Conservation (phyloP, 1,140 invertebrate species). For the Pseudomyrmex sp. region DNA sequence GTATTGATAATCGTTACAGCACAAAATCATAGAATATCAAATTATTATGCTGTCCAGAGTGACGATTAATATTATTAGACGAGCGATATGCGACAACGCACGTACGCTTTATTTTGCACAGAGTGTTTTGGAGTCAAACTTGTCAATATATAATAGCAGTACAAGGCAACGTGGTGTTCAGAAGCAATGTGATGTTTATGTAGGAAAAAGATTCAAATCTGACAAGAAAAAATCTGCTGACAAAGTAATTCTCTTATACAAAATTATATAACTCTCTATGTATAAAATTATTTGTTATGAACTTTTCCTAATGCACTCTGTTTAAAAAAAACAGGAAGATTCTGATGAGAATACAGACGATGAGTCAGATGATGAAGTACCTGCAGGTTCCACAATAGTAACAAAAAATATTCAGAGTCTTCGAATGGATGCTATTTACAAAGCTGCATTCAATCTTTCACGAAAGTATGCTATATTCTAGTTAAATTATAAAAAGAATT, state of each 20-base stretch:
- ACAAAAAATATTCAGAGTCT: constrained; percentile 87
- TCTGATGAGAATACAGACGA: constrained; percentile 3
- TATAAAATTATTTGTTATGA: neutral
- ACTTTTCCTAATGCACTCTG: neutral
- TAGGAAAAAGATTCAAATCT: constrained; percentile 36
- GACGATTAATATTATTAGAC: constrained; percentile 31
- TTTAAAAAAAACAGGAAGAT: constrained; percentile 11
- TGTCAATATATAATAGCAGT: neutral
- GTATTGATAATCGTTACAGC: too few species aligned
- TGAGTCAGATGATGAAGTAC: neutral
- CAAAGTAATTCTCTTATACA: constrained; percentile 10
- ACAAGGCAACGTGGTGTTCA: neutral
- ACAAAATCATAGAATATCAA: neutral
- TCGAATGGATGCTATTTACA: constrained; percentile 88
- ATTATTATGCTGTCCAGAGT: constrained; percentile 29
- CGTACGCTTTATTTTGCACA: neutral
- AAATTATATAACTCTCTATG: constrained; percentile 8
- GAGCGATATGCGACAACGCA: neutral
- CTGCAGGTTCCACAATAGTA: constrained; percentile 84
- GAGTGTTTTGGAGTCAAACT: neutral
- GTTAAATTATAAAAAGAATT: constrained; percentile 3
- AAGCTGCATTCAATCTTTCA: constrained; percentile 88
- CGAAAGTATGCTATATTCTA: constrained; percentile 84
- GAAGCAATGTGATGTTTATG: neutral
- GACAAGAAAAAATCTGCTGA: neutral